Percentiles rank a stretch among this genome's conserved stretches.
These are phyloP conservation scores for Drosophila incognita DNA, from an alignment of 2,888 invertebrate species.

Conservation along the genomic window DNA sequence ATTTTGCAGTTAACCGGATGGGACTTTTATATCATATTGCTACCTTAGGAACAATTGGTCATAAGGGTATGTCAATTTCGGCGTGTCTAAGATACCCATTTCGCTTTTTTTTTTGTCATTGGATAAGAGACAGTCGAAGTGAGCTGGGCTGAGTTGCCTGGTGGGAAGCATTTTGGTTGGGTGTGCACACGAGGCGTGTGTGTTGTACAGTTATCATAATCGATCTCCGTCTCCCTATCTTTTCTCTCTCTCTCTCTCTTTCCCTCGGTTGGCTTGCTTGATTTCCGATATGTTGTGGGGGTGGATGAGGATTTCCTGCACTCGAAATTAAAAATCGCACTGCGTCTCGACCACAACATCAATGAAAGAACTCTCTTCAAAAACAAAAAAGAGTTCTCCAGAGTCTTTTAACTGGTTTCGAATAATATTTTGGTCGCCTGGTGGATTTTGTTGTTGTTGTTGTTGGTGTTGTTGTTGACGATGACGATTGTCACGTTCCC, in stretches of 20 bases:
- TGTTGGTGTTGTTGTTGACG: constrained; percentile 27
- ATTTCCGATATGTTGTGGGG: constrained; percentile 7
- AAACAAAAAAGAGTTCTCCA: constrained; percentile 34
- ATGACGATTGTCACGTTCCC: constrained; percentile 74
- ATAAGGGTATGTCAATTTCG: neutral
- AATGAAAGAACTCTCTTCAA: constrained; percentile 18
- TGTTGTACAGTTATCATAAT: constrained; percentile 14
- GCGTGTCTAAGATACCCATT: neutral
- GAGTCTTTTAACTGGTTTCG: constrained; percentile 24
- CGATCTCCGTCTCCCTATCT: neutral
- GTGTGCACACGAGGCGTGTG: constrained; percentile 2
- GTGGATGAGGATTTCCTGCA: constrained; percentile 55
- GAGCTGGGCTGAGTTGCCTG: neutral
- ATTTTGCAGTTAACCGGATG: neutral
- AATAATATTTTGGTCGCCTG: constrained; percentile 21
- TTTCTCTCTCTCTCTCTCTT: neutral
- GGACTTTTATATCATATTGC: neutral
- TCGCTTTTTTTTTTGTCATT: neutral
- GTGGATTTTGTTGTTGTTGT: constrained; percentile 16
- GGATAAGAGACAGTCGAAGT: neutral
- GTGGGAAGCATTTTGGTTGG: constrained; percentile 16
- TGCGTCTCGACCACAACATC: constrained; percentile 33
- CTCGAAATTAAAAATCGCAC: constrained; percentile 59
- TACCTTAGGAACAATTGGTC: neutral
- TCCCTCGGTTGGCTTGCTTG: neutral